Conservation (phyloP, 2,113 vertebrate species). For the Oncorhynchus keta region DNA sequence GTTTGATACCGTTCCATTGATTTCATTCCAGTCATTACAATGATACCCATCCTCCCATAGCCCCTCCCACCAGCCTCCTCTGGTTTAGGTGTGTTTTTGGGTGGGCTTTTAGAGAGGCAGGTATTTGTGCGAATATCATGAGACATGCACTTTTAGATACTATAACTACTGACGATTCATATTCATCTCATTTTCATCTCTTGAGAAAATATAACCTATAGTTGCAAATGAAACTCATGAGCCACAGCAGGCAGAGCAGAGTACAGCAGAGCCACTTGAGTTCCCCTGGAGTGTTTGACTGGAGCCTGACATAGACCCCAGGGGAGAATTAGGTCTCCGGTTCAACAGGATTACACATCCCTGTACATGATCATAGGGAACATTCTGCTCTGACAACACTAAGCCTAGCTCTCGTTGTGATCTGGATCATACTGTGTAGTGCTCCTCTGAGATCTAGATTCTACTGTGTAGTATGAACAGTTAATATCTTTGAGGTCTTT, state of each 20-base stretch:
- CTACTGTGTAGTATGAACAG: no score
- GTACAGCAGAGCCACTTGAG: not conserved
- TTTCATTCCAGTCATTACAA: no score
- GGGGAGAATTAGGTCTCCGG: not conserved
- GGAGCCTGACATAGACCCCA: not conserved
- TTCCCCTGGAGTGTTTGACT: not conserved
- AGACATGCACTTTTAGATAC: not conserved
- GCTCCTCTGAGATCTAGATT: no score
- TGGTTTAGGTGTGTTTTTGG: no score
- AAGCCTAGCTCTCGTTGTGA: not conserved
- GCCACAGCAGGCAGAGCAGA: no score
- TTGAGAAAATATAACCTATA: not conserved
- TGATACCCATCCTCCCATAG: no score
- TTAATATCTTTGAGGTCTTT: not conserved
- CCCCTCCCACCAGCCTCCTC: no score
- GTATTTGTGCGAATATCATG: not conserved
- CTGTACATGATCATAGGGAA: not conserved
- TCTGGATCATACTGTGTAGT: not conserved
- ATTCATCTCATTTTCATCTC: not conserved
- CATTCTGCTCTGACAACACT: not conserved
- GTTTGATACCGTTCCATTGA: no score
- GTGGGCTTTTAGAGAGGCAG: no score
- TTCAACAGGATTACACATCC: not conserved
- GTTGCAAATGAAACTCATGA: constrained; percentile 2
- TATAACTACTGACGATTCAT: not conserved